Base-by-base conservation (phyloP, 37 sponge, comb jelly and placozoan genomes). In the Theonella swinhoei region DNA sequence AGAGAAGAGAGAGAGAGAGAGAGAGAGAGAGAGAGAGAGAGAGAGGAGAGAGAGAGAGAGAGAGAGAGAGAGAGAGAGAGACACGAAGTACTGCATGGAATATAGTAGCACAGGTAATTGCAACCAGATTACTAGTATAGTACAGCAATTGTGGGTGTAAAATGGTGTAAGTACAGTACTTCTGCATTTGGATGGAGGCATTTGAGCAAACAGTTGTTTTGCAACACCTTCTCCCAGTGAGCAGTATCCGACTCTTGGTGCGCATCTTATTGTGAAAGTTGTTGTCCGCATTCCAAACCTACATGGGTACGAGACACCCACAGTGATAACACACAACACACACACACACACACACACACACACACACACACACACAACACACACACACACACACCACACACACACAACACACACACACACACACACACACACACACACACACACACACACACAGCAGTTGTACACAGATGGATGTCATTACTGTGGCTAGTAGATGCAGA, bases 271-370 rank as follows among this genome's bases (percentile, higher is more conserved):
- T 38, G 58, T 94, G 92, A 47, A 71, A 94, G 69, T 80, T 83
- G 40, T 68, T 83, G 72, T 94, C 91, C 28, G 88, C 81, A 77
- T 87, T 84, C 60, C 90, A 84, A 25, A 86, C 81, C 90, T 89
- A 59, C 4, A 19, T 0, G 63, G 34, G 39, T 0, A 40, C 32
- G 37, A 62, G 25, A 22, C 35, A n/a, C 25, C n/a, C n/a, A n/a
- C n/a, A n/a, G n/a, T n/a, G n/a, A n/a, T n/a, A n/a, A 67, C n/a
- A n/a, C n/a, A n/a, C n/a, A n/a, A n/a, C n/a, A n/a, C n/a, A n/a
- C n/a, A n/a, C n/a, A n/a, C n/a, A n/a, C n/a, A n/a, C n/a, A n/a
- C n/a, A n/a, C n/a, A n/a, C n/a, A n/a, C n/a, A n/a, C n/a, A n/a
- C n/a, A n/a, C n/a, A n/a, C n/a, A n/a, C n/a, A n/a, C n/a, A n/a